Percentiles rank a stretch among this genome's conserved stretches.
Conservation (phyloP, 2,113 vertebrate species). For the Hirundichthys speculiger region DNA sequence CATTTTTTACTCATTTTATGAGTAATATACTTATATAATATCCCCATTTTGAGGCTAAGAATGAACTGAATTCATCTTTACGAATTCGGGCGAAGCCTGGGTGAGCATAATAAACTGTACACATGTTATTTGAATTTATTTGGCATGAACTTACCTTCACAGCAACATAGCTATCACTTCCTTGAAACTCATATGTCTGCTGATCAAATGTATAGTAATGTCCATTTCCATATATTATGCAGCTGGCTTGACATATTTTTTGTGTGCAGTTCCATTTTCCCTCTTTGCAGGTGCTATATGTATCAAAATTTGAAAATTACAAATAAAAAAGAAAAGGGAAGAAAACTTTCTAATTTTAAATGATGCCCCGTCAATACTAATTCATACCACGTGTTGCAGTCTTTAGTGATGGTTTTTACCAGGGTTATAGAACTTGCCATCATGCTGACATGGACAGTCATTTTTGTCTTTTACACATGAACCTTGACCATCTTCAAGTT, state of each 20-base stretch:
- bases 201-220: slow-evolving; percentile 93
- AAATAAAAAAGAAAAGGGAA: no score
- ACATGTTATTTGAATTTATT: no score
- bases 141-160: slow-evolving; percentile 82
- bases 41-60: no score
- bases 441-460: slow-evolving; percentile 89
- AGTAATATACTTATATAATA: no score
- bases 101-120: no score
- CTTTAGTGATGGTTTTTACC: slow-evolving; percentile 78
- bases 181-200: slow-evolving; percentile 87
- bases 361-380: no score
- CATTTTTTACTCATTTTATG: no score
- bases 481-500: slow-evolving; percentile 85
- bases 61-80: no score
- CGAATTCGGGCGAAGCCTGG: background rate
- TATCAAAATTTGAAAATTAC: no score
- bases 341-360: no score
- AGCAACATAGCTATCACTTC: slow-evolving; percentile 89
- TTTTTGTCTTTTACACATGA: slow-evolving; percentile 83
- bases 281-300: slow-evolving; percentile 86
- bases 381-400: slow-evolving; percentile 93
- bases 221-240: slow-evolving; percentile 91
- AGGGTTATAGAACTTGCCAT: slow-evolving; percentile 78
- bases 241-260: slow-evolving; percentile 83
- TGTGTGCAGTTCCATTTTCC: slow-evolving; percentile 89